Conservation (phyloP, 2,113 vertebrate species). For the Lagopus muta region DNA sequence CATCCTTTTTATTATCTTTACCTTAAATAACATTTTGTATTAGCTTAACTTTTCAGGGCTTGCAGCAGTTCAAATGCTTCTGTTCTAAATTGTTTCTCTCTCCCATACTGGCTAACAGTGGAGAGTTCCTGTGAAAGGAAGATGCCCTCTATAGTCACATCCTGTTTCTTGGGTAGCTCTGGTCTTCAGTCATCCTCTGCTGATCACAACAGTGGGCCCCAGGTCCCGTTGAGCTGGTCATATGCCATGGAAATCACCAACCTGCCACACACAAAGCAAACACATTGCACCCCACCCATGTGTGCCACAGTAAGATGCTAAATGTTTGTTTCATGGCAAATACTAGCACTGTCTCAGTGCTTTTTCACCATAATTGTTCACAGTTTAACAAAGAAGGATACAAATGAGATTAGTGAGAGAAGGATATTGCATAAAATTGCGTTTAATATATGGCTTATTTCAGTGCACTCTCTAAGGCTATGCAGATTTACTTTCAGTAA, state of each 20-base stretch:
- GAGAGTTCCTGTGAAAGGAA: not conserved
- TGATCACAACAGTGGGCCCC: not conserved
- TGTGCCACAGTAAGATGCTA: not conserved
- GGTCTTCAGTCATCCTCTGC: not conserved
- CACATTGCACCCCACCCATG: not conserved
- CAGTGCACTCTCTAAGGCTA: not conserved
- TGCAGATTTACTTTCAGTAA: not conserved
- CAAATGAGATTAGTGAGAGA: not conserved
- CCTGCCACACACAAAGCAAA: not conserved
- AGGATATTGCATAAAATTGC: not conserved
- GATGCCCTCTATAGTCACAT: not conserved
- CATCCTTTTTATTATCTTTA: not conserved
- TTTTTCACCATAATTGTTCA: not conserved
- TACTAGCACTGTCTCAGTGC: not conserved
- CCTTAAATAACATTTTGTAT: not conserved
- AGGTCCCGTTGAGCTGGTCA: not conserved
- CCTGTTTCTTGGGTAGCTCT: not conserved
- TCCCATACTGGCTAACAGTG: rapidly evolving
- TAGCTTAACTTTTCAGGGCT: not conserved
- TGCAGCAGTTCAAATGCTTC: not conserved
- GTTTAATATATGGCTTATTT: not conserved
- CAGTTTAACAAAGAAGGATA: not conserved
- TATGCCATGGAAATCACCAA: not conserved
- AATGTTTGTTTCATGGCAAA: not conserved
- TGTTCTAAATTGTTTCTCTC: not conserved